phyloP scores from a whole-genome alignment of 2,113 vertebrate species.

The Talpa occidentalis region DNA sequence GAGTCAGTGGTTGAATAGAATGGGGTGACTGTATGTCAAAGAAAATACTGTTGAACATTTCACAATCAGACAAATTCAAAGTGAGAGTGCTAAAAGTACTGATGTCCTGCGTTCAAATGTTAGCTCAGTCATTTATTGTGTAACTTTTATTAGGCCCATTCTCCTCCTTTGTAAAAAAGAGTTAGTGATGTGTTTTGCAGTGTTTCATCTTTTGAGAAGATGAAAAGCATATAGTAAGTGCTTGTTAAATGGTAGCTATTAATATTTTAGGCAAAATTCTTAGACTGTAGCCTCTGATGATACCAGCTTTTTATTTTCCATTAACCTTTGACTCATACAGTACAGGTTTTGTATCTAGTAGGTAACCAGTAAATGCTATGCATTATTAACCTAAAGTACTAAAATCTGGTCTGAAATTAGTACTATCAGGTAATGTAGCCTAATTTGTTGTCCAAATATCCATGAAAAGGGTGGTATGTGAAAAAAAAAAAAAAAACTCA shows the following conservation, averaged over 20 bases:
- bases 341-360: not conserved
- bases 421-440: not conserved
- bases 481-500: not conserved
- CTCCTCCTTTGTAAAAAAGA: not conserved
- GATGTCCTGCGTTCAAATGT: not conserved
- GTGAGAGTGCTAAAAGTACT: too few species aligned
- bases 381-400: conserved; percentile 13
- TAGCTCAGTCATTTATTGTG: not conserved
- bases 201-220: not conserved
- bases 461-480: not conserved
- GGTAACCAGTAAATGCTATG: not conserved
- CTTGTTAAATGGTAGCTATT: not conserved
- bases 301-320: not conserved
- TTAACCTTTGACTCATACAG: not conserved
- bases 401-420: not conserved
- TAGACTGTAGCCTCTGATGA: not conserved
- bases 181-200: not conserved
- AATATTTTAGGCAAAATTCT: conserved; percentile 15
- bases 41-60: not conserved
- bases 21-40: not conserved
- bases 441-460: not conserved
- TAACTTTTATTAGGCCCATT: not conserved
- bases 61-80: not conserved
- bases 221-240: not conserved
- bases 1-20: not conserved